These are phyloP conservation scores for Palloptera scutellata DNA, from an alignment of 2,888 invertebrate genomes.

Conservation along the genomic window DNA sequence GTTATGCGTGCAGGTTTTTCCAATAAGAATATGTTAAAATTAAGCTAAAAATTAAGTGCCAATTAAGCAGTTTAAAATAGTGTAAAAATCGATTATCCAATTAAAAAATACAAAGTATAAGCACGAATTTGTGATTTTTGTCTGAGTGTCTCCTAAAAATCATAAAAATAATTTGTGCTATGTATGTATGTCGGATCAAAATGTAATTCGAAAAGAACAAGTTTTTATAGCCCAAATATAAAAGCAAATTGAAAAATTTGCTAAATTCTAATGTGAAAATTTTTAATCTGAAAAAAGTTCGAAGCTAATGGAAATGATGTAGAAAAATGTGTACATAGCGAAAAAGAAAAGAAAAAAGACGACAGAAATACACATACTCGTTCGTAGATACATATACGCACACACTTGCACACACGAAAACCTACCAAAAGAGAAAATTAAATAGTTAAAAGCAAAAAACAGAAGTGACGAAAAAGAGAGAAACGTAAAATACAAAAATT, in stretches of 20 bases:
- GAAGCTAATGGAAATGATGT: constrained; percentile 34
- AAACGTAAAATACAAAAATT: constrained; percentile 15
- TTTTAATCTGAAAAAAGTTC: constrained; percentile 26
- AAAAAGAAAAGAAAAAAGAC: constrained; percentile 40
- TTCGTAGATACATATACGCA: constrained; percentile 12
- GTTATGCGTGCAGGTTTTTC: too few species aligned
- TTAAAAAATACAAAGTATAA: background rate
- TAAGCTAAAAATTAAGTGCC: too few species aligned
- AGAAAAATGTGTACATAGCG: constrained; percentile 45
- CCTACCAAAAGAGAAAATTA: background rate
- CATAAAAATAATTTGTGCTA: background rate
- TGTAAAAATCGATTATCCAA: background rate
- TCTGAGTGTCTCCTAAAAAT: background rate
- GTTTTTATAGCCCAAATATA: background rate
- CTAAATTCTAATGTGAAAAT: constrained; percentile 31
- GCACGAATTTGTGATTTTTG: background rate
- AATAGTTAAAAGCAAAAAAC: constrained; percentile 18
- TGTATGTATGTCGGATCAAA: background rate
- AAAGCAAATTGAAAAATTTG: background rate
- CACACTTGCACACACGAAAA: constrained; percentile 12
- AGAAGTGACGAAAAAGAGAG: constrained; percentile 2
- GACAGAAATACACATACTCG: constrained; percentile 29
- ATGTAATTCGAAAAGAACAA: background rate
- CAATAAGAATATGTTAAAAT: too few species aligned
- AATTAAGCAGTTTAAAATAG: too few species aligned